phyloP scores from a whole-genome alignment of 2,113 vertebrate genomes.

The Callithrix jacchus region DNA sequence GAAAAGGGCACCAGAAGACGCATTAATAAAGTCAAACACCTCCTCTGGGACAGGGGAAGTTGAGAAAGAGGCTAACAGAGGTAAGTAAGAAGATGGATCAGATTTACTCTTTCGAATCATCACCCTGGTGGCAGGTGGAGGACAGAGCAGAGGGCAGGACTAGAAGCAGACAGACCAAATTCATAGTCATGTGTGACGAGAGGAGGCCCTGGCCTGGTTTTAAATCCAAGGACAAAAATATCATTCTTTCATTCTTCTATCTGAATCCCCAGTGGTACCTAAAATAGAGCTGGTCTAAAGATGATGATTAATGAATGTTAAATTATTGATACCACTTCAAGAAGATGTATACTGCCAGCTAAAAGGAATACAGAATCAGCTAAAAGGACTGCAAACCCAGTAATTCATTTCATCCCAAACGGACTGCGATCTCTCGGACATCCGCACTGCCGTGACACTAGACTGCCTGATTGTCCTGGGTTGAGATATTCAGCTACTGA shows the following conservation, averaged over 20 bases:
- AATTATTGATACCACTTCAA: conserved; percentile 57
- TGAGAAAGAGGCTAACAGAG: background rate
- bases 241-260: background rate
- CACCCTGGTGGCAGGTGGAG: background rate
- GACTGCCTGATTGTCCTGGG: background rate
- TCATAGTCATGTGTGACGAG: background rate
- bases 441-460: background rate
- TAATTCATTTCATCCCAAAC: background rate
- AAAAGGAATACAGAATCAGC: background rate
- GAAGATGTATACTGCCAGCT: background rate
- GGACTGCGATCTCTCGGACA: background rate
- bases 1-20: background rate
- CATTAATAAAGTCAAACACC: background rate
- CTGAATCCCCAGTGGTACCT: background rate
- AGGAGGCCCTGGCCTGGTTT: background rate
- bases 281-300: conserved; percentile 59
- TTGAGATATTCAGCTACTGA: accelerated
- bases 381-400: background rate
- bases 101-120: background rate
- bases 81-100: background rate
- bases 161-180: background rate
- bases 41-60: background rate
- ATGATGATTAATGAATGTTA: conserved; percentile 55
- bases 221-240: conserved; percentile 42
- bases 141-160: background rate